Conservation (phyloP, 2,888 invertebrate species). For the Protodeltote pygarga region DNA sequence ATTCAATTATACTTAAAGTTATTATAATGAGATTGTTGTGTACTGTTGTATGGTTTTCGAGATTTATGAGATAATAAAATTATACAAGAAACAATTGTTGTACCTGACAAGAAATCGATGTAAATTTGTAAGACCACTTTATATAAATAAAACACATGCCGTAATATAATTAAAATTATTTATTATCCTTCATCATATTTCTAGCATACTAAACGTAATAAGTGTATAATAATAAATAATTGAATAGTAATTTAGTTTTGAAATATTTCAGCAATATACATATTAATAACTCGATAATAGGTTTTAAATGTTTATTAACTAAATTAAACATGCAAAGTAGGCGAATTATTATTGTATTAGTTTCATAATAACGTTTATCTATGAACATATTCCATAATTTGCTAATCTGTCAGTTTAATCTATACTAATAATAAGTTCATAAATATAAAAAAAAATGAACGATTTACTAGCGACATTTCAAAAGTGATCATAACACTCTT, state of each 20-base stretch:
- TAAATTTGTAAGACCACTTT: conserved; percentile 10
- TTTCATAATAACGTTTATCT: conserved; percentile 71
- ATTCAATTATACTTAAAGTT: not conserved
- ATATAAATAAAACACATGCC: conserved; percentile 70
- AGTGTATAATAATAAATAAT: conserved; percentile 88
- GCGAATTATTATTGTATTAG: conserved; percentile 83
- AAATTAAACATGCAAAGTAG: conserved; percentile 83
- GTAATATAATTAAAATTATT: conserved; percentile 88
- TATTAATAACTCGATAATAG: conserved; percentile 81
- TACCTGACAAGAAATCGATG: conserved; percentile 20
- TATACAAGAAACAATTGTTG: too few relatives aligned
- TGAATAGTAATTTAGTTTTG: conserved; percentile 86
- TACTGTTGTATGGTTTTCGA: conserved; percentile 4
- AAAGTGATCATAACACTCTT: conserved; percentile 77
- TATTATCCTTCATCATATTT: conserved; percentile 88
- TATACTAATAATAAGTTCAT: conserved; percentile 47
- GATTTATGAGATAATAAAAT: conserved; percentile 5
- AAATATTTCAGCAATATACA: conserved; percentile 85
- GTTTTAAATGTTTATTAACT: conserved; percentile 72
- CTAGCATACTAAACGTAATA: conserved; percentile 88
- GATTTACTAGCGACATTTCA: conserved; percentile 75
- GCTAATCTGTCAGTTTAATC: conserved; percentile 51
- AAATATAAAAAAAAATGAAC: conserved; percentile 63
- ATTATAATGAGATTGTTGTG: not conserved
- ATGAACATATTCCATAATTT: conserved; percentile 62